These are phyloP conservation scores for Troilus luridus DNA, from an alignment of 2,888 invertebrate species.

Conservation along the genomic window DNA sequence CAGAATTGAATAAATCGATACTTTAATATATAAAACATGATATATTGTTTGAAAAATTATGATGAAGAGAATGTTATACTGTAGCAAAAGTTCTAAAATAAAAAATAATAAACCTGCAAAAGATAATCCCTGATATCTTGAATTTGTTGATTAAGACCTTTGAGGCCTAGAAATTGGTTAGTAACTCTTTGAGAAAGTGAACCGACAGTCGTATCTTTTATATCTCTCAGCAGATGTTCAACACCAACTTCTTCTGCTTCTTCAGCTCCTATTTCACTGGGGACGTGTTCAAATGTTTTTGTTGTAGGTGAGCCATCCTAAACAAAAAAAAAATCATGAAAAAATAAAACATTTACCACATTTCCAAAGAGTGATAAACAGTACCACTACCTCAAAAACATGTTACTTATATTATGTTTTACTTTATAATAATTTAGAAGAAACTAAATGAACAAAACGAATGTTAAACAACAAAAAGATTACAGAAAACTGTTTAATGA, in stretches of 20 bases:
- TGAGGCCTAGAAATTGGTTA: slow-evolving; percentile 94
- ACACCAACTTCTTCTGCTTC: slow-evolving; percentile 99
- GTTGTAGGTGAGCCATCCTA: slow-evolving; percentile 96
- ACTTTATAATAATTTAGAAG: neutral
- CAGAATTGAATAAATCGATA: too few relatives aligned
- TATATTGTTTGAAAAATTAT: too few relatives aligned
- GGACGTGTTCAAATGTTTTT: slow-evolving; percentile 99
- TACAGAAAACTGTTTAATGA: too few relatives aligned
- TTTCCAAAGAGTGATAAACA: neutral
- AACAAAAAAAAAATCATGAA: neutral
- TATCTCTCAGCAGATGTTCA: slow-evolving; percentile 95
- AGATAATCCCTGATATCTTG: slow-evolving; percentile 94
- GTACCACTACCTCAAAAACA: too few relatives aligned
- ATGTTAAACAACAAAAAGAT: too few relatives aligned
- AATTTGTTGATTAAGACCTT: slow-evolving; percentile 94
- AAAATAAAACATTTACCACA: neutral
- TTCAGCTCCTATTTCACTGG: slow-evolving; percentile 99
- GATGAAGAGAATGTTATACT: too few relatives aligned
- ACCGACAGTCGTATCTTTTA: slow-evolving; percentile 96
- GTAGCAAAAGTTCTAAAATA: neutral
- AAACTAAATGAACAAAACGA: neutral
- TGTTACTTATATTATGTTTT: neutral
- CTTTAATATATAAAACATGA: too few relatives aligned
- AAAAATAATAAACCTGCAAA: slow-evolving; percentile 72
- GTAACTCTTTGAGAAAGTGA: slow-evolving; percentile 97